Percentiles rank a stretch among this genome's conserved stretches.
These are phyloP conservation scores for Mycetomoellerius zeteki DNA, from an alignment of 1,140 invertebrate species.

Conservation along the genomic window DNA sequence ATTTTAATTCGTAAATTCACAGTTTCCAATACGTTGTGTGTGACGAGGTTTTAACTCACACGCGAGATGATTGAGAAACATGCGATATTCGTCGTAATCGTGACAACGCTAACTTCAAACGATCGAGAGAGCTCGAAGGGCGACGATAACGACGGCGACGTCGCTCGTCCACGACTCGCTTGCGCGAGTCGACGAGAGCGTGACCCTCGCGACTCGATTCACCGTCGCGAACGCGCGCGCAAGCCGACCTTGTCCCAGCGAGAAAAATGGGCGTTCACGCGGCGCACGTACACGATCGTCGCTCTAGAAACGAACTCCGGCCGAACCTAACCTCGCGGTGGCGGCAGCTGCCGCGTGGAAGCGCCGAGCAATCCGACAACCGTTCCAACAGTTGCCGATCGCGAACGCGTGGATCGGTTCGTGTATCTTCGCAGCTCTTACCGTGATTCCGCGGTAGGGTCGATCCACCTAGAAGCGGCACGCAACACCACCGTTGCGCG, in stretches of 20 bases:
- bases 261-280: constrained; percentile 86
- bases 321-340: constrained; percentile 76
- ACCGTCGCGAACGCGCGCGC: constrained; percentile 23
- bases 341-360: neutral
- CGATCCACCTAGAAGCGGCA: neutral
- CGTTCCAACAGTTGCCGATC: neutral
- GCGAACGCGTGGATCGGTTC: neutral
- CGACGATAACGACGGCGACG: neutral
- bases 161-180: neutral
- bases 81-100: neutral
- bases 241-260: constrained; percentile 27
- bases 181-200: no score
- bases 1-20: no score
- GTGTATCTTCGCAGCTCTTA: neutral
- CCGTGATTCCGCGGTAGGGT: neutral
- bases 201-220: neutral
- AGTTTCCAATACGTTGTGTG: no score
- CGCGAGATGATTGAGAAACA: neutral
- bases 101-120: neutral
- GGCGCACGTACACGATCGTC: constrained; percentile 69
- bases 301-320: constrained; percentile 54
- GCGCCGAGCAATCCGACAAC: neutral
- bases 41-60: no score
- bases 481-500: neutral
- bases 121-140: neutral